Evolutionary conservation across 1,140 invertebrate species (phyloP).

Genomic region (Olivierus martensii): DNA sequence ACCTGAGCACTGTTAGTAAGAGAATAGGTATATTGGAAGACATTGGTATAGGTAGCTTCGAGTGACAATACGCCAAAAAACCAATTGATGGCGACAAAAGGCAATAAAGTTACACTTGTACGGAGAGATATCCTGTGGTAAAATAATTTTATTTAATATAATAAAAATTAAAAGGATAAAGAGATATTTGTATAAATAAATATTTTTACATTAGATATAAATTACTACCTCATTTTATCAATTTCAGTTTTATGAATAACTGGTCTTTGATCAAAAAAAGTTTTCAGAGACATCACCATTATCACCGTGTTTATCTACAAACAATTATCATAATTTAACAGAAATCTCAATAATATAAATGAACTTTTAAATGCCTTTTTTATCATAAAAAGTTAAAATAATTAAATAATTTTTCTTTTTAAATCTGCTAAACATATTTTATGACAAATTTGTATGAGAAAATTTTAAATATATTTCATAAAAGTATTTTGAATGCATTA

Average conservation of each 20-base stretch:
- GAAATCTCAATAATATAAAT: too few species aligned
- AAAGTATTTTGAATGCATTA: too few species aligned
- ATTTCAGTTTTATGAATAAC: conserved; percentile 20
- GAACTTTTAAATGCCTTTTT: too few species aligned
- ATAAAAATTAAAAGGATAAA: too few species aligned
- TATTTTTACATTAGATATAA: too few species aligned
- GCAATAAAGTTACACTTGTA: conserved; percentile 41
- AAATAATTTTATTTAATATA: too few species aligned
- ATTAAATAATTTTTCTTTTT: too few species aligned
- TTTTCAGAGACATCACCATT: conserved; percentile 28
- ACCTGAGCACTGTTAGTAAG: conserved; percentile 25
- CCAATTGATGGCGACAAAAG: conserved; percentile 47
- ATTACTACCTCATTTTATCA: conserved; percentile 18
- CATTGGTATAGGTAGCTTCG: conserved; percentile 44
- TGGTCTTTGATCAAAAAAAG: conserved; percentile 25
- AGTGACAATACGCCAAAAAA: conserved; percentile 52
- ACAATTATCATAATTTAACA: conserved; percentile 14
- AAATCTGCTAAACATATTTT: too few species aligned
- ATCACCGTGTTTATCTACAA: conserved; percentile 34
- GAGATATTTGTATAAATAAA: too few species aligned
- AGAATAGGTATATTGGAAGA: conserved; percentile 37
- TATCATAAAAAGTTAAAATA: too few species aligned
- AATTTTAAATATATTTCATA: too few species aligned
- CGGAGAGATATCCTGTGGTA: conserved; percentile 29
- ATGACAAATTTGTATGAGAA: too few species aligned